A percentile compares a stretch with the other conserved stretches of the same genome.
phyloP scores from a whole-genome alignment of 2,888 invertebrate genomes.

The Xanthia icteritia region DNA sequence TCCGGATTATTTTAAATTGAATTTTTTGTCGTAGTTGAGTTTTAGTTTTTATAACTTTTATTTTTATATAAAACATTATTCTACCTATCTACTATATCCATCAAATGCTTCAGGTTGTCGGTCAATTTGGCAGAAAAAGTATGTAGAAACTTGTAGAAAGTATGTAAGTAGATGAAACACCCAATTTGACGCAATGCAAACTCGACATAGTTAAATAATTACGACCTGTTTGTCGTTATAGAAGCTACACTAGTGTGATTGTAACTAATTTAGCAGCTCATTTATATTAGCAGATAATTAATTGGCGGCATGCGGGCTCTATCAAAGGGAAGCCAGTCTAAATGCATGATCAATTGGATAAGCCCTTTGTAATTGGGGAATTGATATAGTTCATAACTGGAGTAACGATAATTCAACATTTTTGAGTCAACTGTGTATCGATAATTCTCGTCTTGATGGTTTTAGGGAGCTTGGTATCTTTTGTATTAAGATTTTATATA shows the following conservation, averaged over 20 bases:
- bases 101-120: neutral
- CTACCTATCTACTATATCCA: neutral
- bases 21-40: no score
- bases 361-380: constrained; percentile 39
- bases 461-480: neutral
- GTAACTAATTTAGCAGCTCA: constrained; percentile 50
- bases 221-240: constrained; percentile 4
- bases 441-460: neutral
- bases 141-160: no score
- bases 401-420: no score
- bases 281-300: constrained; percentile 56
- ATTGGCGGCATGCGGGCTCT: constrained; percentile 50
- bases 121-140: neutral
- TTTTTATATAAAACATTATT: no score
- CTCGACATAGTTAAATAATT: neutral
- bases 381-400: constrained; percentile 30
- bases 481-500: no score
- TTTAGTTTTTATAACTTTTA: no score
- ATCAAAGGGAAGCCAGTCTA: constrained; percentile 41
- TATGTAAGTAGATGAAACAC: neutral
- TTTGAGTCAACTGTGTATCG: neutral
- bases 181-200: neutral
- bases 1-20: no score
- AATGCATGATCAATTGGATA: constrained; percentile 47
- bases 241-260: constrained; percentile 20